Base-by-base conservation (phyloP, 2,888 invertebrate genomes). In the Epinotia ramella region DNA sequence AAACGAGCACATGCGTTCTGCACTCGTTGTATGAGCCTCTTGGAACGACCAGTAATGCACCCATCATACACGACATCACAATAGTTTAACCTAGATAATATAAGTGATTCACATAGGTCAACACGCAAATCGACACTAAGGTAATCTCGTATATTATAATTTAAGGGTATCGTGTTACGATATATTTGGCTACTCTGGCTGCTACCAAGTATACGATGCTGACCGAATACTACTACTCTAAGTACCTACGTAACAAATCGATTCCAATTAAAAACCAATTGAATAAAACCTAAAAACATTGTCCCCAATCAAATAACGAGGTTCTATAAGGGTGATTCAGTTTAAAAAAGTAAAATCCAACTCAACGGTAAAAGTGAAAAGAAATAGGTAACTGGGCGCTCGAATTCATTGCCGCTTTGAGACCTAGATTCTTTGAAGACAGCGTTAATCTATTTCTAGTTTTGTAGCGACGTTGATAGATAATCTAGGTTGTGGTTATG, bases 381-480 rank as follows among this genome's bases (percentile, higher is more conserved):
- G 66, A 66, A 53, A 12, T 66, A 53, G 66, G 53, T 66, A 66
- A 66, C 66, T 66, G 66, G 66, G 66, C 53, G 53, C 66, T 66
- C 53, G 53, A 66, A 24, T 11, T 9, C 12, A 44, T 40, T 49
- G 49, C 16, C 9, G 63, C 20, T n/a, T 53, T 66, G n/a, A 66
- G 66, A 53, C 18, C 53, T 33, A 66, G 18, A 20, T 66, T 66
- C 66, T 53, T 53, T 66, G 66, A 56, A 53, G 33, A n/a, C 18
- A n/a, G 49, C 11, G 28, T 33, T 28, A 66, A 66, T 66, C 53
- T 18, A 66, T n/a, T 66, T 53, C 53, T 66, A 66, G 49, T 18
- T 28, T 33, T 53, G 28, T 7, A n/a, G n/a, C 53, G 53, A 11
- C 11, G 57, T 57, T 20, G 20, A 1, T 11, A 28, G 28, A 7